Evolutionary conservation across 2,797 vertebrate genomes (phyloP), one percentile per base, ranked within the genome.

Genomic region (Ctenosaura bakeri): DNA sequence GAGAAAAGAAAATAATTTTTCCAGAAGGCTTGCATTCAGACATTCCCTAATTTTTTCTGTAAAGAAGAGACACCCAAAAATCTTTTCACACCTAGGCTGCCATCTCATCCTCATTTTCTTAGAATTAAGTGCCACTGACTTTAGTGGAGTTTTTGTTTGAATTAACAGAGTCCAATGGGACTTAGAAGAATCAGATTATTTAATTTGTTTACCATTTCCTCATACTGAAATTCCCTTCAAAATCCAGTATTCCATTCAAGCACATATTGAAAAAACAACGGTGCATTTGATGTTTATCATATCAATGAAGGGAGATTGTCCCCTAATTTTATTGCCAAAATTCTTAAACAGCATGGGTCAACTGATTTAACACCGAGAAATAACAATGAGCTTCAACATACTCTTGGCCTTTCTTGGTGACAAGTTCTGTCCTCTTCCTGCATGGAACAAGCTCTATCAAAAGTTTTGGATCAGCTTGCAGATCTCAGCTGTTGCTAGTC

Each of bases 391-490:
- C 82, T 32, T 29, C 87, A 82, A 29, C 22, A 88, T 87, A 83
- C 42, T 78, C 91, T 50, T 88, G 83, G 85, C 83, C 87, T 88
- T 88, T 22, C 7, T 29, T 74, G 85, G 46, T 82, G 86, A 89
- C 79, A 9, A 86, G 71, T 87, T 94, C 54, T 42, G 85, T 93
- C 83, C 38, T 93, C 82, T 56, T 83, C 83, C 88, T 88, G 66
- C 26, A 78, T n/a, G 86, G 92, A 85, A 94, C 79, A 83, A 20
- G 12, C 16, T 22, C 90, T 93, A 83, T 92, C 69, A 89, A 93
- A 7, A 13, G 90, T 52, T 78, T 89, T 62, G 66, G 86, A 22
- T 26, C 88, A 82, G 18, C 66, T n/a, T 46, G 52, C 38, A 81
- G 50, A 81, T 50, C 66, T 24, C 52, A 80, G 38, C 29, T 62